Percentiles rank a stretch among this genome's conserved stretches.
Evolutionary conservation across 2,797 vertebrate species (phyloP).

Genomic region (Tarsius wallacei): DNA sequence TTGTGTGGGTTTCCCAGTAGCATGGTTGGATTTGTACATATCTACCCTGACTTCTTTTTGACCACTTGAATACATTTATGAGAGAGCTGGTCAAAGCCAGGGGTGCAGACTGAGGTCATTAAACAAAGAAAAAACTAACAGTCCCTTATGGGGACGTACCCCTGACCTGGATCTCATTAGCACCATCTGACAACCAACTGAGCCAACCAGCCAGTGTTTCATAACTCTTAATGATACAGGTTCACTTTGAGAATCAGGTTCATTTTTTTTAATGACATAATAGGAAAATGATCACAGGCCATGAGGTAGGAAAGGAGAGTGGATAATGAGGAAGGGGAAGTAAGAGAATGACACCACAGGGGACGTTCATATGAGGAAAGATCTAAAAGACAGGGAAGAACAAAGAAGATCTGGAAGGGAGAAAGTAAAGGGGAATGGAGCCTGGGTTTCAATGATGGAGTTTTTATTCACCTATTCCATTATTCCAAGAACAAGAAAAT

Average conservation of each 20-base stretch:
- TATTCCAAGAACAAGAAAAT: constrained; percentile 83
- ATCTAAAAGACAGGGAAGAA: constrained; percentile 83
- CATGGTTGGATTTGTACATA: constrained; percentile 16
- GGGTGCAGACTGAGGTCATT: constrained; percentile 79
- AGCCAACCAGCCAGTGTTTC: constrained; percentile 84
- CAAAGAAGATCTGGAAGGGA: constrained; percentile 77
- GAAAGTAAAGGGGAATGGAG: constrained; percentile 77
- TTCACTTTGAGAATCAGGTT: constrained; percentile 84
- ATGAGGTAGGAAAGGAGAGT: constrained; percentile 84
- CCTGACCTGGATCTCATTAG: constrained; percentile 88
- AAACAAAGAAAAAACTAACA: constrained; percentile 83
- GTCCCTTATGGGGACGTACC: constrained; percentile 79
- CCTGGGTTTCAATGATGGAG: constrained; percentile 63
- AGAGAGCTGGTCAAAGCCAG: constrained; percentile 77
- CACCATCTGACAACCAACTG: constrained; percentile 84
- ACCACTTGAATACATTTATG: constrained; percentile 75
- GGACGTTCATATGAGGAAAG: constrained; percentile 80
- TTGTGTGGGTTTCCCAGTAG: constrained; percentile 44
- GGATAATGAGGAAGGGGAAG: constrained; percentile 87
- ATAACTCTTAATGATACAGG: constrained; percentile 84
- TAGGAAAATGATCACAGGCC: constrained; percentile 87
- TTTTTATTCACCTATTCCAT: constrained; percentile 82
- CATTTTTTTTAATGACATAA: constrained; percentile 86
- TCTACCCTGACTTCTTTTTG: constrained; percentile 70
- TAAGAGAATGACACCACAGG: constrained; percentile 85